phyloP scores from a whole-genome alignment of 2,888 invertebrate genomes.

The Enoplolaimus lenunculus region DNA sequence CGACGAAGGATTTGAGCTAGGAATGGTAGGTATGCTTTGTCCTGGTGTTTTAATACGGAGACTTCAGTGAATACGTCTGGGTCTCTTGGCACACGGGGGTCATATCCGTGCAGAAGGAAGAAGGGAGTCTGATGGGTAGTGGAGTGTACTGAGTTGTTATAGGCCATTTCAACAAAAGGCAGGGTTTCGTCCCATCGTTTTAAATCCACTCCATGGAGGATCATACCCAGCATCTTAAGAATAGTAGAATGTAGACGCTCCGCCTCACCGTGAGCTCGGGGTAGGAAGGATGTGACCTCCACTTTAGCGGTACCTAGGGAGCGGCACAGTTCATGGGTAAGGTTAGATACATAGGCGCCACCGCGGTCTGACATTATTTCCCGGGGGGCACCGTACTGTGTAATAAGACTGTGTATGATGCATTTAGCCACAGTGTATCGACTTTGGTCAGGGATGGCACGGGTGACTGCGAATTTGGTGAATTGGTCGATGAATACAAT shows the following conservation, averaged over 20 bases:
- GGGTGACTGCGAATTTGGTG: slow-evolving; percentile 25
- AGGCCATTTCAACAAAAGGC: neutral
- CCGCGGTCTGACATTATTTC: slow-evolving; percentile 27
- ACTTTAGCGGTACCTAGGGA: slow-evolving; percentile 20
- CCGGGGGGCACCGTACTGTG: slow-evolving; percentile 25
- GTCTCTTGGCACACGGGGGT: neutral
- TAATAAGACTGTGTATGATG: slow-evolving; percentile 24
- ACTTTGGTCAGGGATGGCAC: slow-evolving; percentile 32
- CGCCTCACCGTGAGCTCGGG: slow-evolving; percentile 26
- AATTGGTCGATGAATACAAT: slow-evolving; percentile 18
- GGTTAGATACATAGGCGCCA: slow-evolving; percentile 23
- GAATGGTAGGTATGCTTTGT: too few species aligned
- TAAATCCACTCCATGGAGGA: slow-evolving; percentile 25
- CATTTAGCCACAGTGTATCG: slow-evolving; percentile 30
- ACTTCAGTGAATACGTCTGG: too few species aligned
- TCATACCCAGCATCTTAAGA: neutral
- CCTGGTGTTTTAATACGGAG: too few species aligned
- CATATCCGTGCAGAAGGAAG: slow-evolving; percentile 10
- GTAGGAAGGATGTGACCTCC: slow-evolving; percentile 23
- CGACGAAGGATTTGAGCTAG: too few species aligned
- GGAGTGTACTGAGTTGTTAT: slow-evolving; percentile 3
- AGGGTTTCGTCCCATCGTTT: slow-evolving; percentile 19
- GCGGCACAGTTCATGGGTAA: slow-evolving; percentile 22
- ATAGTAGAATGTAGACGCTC: slow-evolving; percentile 20
- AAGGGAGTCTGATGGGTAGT: slow-evolving; percentile 11